A percentile compares a stretch with the other conserved stretches of the same genome.
These are phyloP conservation scores for Standfussiana lucernea DNA, from an alignment of 2,888 invertebrate species.

Conservation along the genomic window DNA sequence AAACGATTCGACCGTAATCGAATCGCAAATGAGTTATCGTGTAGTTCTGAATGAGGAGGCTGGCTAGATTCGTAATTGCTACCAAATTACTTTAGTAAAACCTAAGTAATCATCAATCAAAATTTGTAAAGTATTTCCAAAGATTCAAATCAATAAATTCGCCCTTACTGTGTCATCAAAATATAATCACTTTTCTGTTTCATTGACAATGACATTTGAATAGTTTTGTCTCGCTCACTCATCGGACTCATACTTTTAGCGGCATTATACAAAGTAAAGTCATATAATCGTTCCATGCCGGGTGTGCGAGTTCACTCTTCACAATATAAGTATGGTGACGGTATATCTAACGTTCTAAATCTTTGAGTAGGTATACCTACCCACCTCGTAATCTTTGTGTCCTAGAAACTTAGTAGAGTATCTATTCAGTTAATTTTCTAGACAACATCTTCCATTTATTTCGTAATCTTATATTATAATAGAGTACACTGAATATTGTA, in stretches of 20 bases:
- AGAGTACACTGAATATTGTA: slow-evolving; percentile 47
- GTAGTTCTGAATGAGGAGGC: background rate
- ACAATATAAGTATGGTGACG: background rate
- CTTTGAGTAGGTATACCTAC: background rate
- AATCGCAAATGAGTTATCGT: slow-evolving; percentile 10
- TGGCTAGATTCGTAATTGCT: background rate
- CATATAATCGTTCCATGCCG: background rate
- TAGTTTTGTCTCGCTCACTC: background rate
- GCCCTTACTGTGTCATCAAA: background rate
- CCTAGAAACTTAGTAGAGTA: slow-evolving; percentile 2
- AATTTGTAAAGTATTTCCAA: background rate
- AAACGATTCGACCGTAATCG: background rate
- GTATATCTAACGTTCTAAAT: background rate
- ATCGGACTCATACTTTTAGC: background rate
- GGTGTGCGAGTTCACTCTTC: background rate
- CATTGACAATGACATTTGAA: background rate
- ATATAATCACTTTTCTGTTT: background rate
- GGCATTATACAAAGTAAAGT: background rate
- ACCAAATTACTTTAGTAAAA: background rate
- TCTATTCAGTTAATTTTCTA: slow-evolving; percentile 14
- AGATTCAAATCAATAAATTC: background rate
- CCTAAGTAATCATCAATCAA: slow-evolving; percentile 9
- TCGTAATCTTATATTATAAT: slow-evolving; percentile 10
- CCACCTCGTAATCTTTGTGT: background rate
- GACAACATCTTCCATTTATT: slow-evolving; percentile 7